Evolutionary conservation across 2,113 vertebrate genomes (phyloP).

Genomic region (Xenopus tropicalis): UCB_Xtro_10.0 CM004447.2:81178001-81178500

Average conservation of each 20-base stretch:
- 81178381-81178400: slow-evolving; percentile 34
- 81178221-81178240: neutral
- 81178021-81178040: neutral
- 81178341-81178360: slow-evolving; percentile 20
- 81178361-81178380: slow-evolving; percentile 33
- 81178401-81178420: slow-evolving; percentile 32
- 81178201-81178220: neutral
- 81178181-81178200: neutral
- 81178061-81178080: neutral
- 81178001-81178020: neutral
- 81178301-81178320: slow-evolving; percentile 31
- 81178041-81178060: neutral
- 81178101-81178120: neutral
- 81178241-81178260: slow-evolving; percentile 5
- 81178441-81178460: slow-evolving; percentile 34
- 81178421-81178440: slow-evolving; percentile 30
- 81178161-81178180: neutral
- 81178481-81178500: slow-evolving; percentile 30
- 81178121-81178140: no score
- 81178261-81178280: neutral
- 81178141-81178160: neutral
- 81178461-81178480: slow-evolving; percentile 31
- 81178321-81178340: slow-evolving; percentile 30
- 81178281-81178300: slow-evolving; percentile 22
- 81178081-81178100: neutral